phyloP scores from a whole-genome alignment of 2,113 vertebrate species.

The Sclerurus mexicanus region DNA sequence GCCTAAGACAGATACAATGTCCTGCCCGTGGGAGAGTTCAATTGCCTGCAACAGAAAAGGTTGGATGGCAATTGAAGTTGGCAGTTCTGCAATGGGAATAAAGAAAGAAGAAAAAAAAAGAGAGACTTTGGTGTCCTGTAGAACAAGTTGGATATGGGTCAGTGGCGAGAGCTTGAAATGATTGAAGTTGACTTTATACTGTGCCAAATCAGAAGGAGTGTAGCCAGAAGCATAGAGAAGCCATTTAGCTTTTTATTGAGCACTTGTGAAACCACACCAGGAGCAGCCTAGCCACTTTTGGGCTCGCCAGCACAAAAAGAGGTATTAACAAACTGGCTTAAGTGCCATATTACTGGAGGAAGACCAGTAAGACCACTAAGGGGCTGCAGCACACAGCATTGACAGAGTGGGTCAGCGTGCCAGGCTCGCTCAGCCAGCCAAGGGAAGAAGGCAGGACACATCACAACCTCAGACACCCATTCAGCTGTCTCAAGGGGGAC shows the following conservation, averaged over 20 bases:
- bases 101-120: neutral
- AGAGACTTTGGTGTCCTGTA: neutral
- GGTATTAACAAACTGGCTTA: neutral
- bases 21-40: neutral
- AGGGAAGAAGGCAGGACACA: accelerated
- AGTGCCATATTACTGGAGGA: neutral
- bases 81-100: neutral
- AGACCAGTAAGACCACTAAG: neutral
- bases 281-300: neutral
- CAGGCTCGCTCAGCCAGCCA: neutral
- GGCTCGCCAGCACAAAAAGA: neutral
- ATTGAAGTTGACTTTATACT: neutral
- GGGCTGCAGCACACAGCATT: neutral
- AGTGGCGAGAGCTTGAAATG: neutral
- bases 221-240: neutral
- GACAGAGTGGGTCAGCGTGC: neutral
- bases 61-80: neutral
- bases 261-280: neutral
- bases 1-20: neutral
- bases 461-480: accelerated
- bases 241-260: neutral
- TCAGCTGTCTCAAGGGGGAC: neutral
- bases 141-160: neutral
- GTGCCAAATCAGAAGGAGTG: neutral
- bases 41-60: neutral